Percentiles rank a stretch among this genome's conserved stretches.
Conservation (phyloP, 2,113 vertebrate genomes). For the Xenopus laevis region DNA sequence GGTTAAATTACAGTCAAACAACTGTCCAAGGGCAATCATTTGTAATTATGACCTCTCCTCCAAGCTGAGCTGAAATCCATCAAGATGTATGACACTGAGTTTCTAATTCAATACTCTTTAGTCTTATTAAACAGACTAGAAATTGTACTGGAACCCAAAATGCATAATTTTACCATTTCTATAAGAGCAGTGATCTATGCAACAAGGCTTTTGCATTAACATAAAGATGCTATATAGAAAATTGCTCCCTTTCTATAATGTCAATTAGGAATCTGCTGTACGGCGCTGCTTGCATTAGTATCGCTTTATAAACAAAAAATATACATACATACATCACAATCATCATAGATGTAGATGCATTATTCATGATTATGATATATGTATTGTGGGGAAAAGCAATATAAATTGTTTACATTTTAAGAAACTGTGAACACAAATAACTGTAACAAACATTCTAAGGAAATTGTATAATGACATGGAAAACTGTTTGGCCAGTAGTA, state of each 20-base stretch:
- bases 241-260: background rate
- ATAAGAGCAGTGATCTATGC: slow-evolving; percentile 24
- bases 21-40: slow-evolving; percentile 57
- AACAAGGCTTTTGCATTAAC: slow-evolving; percentile 33
- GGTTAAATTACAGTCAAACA: slow-evolving; percentile 59
- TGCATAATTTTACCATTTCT: slow-evolving; percentile 32
- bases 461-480: too few relatives aligned
- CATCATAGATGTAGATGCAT: background rate
- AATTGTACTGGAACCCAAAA: slow-evolving; percentile 37
- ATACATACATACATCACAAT: background rate
- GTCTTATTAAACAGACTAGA: slow-evolving; percentile 49
- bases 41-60: slow-evolving; percentile 54
- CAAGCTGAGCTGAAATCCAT: slow-evolving; percentile 44
- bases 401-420: background rate
- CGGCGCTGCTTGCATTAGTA: too few relatives aligned
- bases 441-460: too few relatives aligned
- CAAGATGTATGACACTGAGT: slow-evolving; percentile 53
- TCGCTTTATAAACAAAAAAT: too few relatives aligned
- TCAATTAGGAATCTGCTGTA: background rate
- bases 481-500: too few relatives aligned
- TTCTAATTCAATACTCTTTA: slow-evolving; percentile 52
- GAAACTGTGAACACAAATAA: too few relatives aligned
- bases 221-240: background rate
- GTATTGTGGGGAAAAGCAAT: background rate
- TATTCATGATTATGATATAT: background rate